A percentile compares a stretch with the other conserved stretches of the same genome.
Evolutionary conservation across 2,113 vertebrate species (phyloP).

Genomic region (Panthera tigris): DNA sequence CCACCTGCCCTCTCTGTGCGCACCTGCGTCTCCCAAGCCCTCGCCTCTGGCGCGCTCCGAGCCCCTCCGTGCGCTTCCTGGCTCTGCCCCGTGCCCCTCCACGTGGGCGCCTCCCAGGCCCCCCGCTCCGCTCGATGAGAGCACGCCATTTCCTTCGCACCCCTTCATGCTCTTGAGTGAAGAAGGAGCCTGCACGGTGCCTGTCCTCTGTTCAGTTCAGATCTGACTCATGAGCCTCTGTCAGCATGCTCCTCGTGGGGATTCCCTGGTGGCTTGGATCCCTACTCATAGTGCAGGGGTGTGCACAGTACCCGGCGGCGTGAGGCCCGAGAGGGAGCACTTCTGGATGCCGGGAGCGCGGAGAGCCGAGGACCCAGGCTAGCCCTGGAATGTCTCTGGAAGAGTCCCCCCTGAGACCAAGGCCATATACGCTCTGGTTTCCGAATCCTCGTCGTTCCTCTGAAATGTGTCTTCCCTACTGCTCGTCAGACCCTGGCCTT

Average conservation of each 20-base stretch:
- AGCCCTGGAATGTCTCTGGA: not conserved
- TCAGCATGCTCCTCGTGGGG: rapidly evolving
- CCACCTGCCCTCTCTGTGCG: not conserved
- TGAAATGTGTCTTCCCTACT: too few relatives aligned
- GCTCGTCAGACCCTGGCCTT: rapidly evolving
- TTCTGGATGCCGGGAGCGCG: rapidly evolving
- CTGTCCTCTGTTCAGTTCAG: not conserved
- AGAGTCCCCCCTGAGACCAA: not conserved
- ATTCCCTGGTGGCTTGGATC: not conserved
- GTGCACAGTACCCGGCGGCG: rapidly evolving
- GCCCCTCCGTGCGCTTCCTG: not conserved
- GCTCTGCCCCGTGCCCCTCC: not conserved
- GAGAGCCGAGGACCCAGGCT: not conserved
- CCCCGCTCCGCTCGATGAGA: not conserved
- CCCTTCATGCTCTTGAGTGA: not conserved
- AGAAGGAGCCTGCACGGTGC: rapidly evolving
- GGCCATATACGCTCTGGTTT: not conserved
- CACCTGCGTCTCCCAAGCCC: not conserved
- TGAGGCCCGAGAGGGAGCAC: too few relatives aligned
- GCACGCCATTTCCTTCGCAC: rapidly evolving
- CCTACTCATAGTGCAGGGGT: not conserved
- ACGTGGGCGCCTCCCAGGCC: not conserved
- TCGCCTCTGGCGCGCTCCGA: not conserved
- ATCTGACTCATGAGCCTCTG: rapidly evolving
- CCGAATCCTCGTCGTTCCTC: not conserved